These are phyloP conservation scores for Psylliodes chrysocephalus DNA, from an alignment of 2,888 invertebrate species.

Conservation along the genomic window DNA sequence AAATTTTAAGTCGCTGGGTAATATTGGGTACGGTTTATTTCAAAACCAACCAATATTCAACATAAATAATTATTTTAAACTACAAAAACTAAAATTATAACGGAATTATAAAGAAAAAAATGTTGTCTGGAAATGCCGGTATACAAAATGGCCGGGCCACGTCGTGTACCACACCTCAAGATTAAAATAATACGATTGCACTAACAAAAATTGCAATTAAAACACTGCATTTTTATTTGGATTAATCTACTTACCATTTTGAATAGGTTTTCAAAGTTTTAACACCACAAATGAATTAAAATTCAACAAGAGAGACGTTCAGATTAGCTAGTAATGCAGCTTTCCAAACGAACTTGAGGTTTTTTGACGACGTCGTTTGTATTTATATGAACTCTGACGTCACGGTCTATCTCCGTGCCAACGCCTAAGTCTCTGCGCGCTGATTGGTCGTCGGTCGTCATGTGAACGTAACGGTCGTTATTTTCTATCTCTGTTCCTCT, in stretches of 20 bases:
- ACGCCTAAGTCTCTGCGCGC: conserved; percentile 63
- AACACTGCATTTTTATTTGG: background rate
- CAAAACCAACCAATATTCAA: no score
- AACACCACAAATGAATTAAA: conserved; percentile 49
- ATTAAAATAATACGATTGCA: background rate
- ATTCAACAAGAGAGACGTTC: conserved; percentile 56
- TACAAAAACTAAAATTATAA: no score
- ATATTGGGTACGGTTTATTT: no score
- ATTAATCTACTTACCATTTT: conserved; percentile 55
- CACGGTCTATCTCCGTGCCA: conserved; percentile 47
- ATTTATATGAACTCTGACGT: conserved; percentile 65
- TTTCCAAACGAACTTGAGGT: conserved; percentile 73
- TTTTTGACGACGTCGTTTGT: conserved; percentile 63
- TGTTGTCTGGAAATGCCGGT: conserved; percentile 23
- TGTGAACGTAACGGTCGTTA: conserved; percentile 48
- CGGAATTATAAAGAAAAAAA: conserved; percentile 7
- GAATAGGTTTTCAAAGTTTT: conserved; percentile 44
- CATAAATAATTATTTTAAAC: no score
- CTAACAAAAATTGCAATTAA: background rate
- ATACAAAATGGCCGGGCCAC: conserved; percentile 32
- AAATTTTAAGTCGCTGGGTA: no score
- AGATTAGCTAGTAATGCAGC: conserved; percentile 74
- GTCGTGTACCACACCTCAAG: background rate
- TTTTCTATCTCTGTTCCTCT: conserved; percentile 13
- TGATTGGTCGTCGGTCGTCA: conserved; percentile 65